Percentiles rank a stretch among this genome's conserved stretches.
Conservation (phyloP, 2,797 vertebrate species). For the Phylloscopus collybita region DNA sequence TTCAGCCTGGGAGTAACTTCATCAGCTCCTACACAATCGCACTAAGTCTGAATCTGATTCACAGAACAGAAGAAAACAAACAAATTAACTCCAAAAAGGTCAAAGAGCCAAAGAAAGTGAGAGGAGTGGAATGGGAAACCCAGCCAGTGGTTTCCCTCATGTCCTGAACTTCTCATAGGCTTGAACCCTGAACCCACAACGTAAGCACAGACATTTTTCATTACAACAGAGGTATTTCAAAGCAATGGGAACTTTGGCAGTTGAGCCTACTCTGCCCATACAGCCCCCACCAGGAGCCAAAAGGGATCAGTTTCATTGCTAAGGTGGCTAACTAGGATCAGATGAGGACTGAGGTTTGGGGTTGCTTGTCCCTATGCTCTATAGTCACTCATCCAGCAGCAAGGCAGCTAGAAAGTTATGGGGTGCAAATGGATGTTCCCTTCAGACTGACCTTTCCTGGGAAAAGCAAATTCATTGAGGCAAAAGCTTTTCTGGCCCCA, state of each 20-base stretch:
- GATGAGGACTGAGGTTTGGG: not conserved
- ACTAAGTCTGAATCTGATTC: not conserved
- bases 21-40: not conserved
- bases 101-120: constrained; percentile 24
- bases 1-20: not conserved
- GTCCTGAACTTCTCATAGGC: not conserved
- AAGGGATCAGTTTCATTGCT: constrained; percentile 12
- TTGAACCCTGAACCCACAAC: not conserved
- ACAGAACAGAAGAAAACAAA: constrained; percentile 16
- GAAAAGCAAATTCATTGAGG: constrained; percentile 31
- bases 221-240: constrained; percentile 32
- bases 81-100: constrained; percentile 16
- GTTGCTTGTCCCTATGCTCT: not conserved
- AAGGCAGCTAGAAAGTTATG: constrained; percentile 4
- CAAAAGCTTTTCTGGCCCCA: constrained; percentile 19
- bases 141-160: not conserved
- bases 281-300: not conserved
- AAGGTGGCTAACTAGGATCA: constrained; percentile 29
- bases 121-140: constrained; percentile 1
- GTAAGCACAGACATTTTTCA: constrained; percentile 26
- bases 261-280: not conserved
- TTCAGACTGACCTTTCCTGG: constrained; percentile 17
- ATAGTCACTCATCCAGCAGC: not conserved
- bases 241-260: not conserved
- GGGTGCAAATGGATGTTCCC: not conserved